Conservation (phyloP, 2,113 vertebrate genomes). For the Ellobius talpinus region DNA sequence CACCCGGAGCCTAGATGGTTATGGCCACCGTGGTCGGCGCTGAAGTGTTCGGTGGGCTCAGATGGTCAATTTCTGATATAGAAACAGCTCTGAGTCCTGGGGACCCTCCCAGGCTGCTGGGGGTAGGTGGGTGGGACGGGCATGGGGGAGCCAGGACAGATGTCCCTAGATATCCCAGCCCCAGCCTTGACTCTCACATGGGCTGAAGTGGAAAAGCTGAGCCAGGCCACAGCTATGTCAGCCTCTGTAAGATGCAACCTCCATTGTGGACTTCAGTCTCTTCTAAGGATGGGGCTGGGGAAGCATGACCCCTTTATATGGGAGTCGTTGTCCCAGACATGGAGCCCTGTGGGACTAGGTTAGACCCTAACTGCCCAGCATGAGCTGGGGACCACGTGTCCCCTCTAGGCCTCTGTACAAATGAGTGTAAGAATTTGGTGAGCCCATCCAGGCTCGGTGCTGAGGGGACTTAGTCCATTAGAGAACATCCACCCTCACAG, state of each 20-base stretch:
- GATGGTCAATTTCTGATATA: neutral
- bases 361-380: neutral
- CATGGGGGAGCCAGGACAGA: neutral
- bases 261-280: neutral
- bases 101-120: neutral
- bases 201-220: neutral
- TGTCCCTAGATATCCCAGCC: too few relatives aligned
- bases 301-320: neutral
- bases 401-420: neutral
- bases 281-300: neutral
- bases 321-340: neutral
- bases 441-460: neutral
- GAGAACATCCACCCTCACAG: neutral
- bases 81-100: neutral
- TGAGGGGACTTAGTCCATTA: neutral
- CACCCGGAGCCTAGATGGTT: neutral
- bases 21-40: neutral
- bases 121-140: neutral
- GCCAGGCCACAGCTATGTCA: neutral
- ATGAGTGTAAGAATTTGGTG: neutral
- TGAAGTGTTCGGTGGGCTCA: fast-evolving
- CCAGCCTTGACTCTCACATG: neutral
- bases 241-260: fast-evolving
- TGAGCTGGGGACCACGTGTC: neutral
- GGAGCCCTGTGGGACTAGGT: neutral